Percentiles rank a stretch among this genome's conserved stretches.
Conservation (phyloP, 2,797 vertebrate genomes). For the Geotrypetes seraphini region DNA sequence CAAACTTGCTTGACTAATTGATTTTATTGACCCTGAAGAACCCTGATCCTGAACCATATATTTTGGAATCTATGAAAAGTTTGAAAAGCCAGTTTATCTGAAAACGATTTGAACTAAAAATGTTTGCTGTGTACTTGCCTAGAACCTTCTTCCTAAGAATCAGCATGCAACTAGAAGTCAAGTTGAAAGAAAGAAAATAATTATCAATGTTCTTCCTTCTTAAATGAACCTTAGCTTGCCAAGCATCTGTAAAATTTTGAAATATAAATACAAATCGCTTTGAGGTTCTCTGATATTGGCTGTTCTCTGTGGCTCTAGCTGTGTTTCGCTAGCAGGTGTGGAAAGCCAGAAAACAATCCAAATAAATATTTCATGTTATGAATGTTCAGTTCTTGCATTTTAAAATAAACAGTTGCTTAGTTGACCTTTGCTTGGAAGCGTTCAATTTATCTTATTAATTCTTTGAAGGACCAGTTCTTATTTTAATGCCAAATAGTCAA, state of each 20-base stretch:
- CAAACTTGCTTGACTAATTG: too few species aligned
- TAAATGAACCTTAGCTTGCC: constrained; percentile 22
- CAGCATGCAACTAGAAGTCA: too few species aligned
- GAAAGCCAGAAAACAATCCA: constrained; percentile 24
- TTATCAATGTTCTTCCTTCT: too few species aligned
- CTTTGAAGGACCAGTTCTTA: constrained; percentile 3
- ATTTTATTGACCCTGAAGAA: too few species aligned
- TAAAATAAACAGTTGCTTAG: constrained; percentile 38
- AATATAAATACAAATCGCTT: constrained; percentile 32
- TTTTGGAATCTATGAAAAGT: too few species aligned
- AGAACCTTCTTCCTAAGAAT: too few species aligned
- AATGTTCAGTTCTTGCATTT: constrained; percentile 21
- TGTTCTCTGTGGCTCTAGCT: constrained; percentile 24
- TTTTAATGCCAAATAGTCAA: constrained; percentile 8
- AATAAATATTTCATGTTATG: constrained; percentile 38
- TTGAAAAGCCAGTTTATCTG: too few species aligned
- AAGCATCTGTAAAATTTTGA: constrained; percentile 32
- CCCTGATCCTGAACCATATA: too few species aligned
- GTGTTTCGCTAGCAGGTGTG: constrained; percentile 20
- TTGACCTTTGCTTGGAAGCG: constrained; percentile 11
- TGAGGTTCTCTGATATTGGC: constrained; percentile 2
- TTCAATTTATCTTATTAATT: constrained; percentile 19
- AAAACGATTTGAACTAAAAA: too few species aligned
- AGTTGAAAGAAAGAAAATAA: too few species aligned
- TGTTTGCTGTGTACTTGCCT: too few species aligned